These are phyloP conservation scores for Siphlonurus alternatus DNA, from an alignment of 2,888 invertebrate species.

Conservation along the genomic window DNA sequence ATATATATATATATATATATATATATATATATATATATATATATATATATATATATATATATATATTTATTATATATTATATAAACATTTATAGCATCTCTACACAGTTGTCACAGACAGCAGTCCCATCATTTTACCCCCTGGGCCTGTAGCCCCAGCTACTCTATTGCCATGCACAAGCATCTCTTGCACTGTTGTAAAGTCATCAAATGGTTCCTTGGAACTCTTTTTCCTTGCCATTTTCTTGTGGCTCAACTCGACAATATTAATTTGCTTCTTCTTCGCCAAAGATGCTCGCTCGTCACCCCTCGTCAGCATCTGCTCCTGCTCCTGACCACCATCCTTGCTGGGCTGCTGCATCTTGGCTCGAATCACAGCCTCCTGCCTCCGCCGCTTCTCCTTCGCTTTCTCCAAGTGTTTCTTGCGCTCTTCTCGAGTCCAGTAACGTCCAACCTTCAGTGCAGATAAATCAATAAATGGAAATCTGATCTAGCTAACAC, in stretches of 20 bases:
- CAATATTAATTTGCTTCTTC: not conserved
- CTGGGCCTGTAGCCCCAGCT: slow-evolving; percentile 22
- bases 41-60: not conserved
- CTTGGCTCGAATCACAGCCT: slow-evolving; percentile 19
- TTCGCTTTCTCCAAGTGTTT: slow-evolving; percentile 51
- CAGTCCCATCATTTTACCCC: slow-evolving; percentile 38
- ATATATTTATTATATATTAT: not conserved
- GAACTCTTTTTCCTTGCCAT: slow-evolving; percentile 26
- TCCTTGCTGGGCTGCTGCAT: slow-evolving; percentile 11
- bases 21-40: not conserved
- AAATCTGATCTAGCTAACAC: no score
- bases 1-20: not conserved
- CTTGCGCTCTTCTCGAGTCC: slow-evolving; percentile 59
- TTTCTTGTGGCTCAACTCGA: slow-evolving; percentile 26
- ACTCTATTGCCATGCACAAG: slow-evolving; percentile 34
- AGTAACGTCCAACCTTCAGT: slow-evolving; percentile 54
- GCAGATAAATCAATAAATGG: no score
- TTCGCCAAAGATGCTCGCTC: not conserved
- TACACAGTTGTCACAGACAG: slow-evolving; percentile 37
- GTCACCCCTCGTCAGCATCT: not conserved
- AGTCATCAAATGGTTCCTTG: slow-evolving; percentile 27
- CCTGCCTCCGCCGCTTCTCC: slow-evolving; percentile 36
- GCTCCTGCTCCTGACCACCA: slow-evolving; percentile 10
- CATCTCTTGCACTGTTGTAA: slow-evolving; percentile 39
- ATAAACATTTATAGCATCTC: slow-evolving; percentile 13